phyloP scores from a whole-genome alignment of 2,797 vertebrate species.

The Miichthys miiuy region DNA sequence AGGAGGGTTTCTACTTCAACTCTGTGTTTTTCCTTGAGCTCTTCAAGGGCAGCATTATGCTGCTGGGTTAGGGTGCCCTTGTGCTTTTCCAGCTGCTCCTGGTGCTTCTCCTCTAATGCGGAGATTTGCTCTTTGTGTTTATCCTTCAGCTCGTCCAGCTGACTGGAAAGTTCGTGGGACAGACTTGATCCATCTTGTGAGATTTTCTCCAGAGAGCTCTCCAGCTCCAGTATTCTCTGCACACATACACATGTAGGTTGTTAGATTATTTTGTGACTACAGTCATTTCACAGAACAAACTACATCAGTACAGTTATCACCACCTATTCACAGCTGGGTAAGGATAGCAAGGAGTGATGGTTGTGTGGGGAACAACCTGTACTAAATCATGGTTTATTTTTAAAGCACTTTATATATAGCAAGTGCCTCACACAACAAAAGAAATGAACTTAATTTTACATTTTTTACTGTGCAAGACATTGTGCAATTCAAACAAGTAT shows the following conservation, averaged over 20 bases:
- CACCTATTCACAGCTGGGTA: neutral
- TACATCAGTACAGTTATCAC: too few species aligned
- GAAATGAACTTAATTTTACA: too few species aligned
- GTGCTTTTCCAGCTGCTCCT: constrained; percentile 85
- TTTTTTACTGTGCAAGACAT: neutral
- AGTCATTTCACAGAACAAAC: constrained; percentile 7
- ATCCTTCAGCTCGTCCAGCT: constrained; percentile 87
- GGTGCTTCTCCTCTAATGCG: constrained; percentile 86
- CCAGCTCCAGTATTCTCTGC: constrained; percentile 95
- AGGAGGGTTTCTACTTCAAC: constrained; percentile 84
- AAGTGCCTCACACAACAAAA: too few species aligned
- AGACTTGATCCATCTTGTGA: constrained; percentile 82
- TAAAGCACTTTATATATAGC: too few species aligned
- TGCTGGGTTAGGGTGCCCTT: constrained; percentile 84
- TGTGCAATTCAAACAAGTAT: neutral
- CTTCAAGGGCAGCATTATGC: constrained; percentile 82
- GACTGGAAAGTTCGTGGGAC: constrained; percentile 81
- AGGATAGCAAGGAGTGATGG: too few species aligned
- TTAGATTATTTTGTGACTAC: constrained; percentile 4
- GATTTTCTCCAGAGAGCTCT: constrained; percentile 88
- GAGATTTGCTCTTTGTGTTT: constrained; percentile 87
- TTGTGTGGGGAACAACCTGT: neutral
- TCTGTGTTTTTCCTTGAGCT: constrained; percentile 85
- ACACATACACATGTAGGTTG: constrained; percentile 58
- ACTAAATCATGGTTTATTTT: neutral